phyloP scores from a whole-genome alignment of 2,113 vertebrate species.

The Triplophysa siluroides region DNA sequence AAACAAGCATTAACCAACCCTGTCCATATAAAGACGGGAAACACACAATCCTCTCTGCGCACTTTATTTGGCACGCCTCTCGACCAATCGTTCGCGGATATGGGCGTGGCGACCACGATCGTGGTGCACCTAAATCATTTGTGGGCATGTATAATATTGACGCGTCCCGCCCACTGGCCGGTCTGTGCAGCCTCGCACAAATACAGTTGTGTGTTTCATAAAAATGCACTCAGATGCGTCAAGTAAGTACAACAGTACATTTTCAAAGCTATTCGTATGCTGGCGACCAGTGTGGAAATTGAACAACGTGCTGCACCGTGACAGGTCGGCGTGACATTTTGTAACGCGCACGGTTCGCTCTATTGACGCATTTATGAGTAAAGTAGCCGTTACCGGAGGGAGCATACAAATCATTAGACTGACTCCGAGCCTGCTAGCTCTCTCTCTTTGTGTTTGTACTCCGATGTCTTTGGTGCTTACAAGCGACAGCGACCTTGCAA shows the following conservation, averaged over 20 bases:
- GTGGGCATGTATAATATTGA: slow-evolving; percentile 70
- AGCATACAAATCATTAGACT: slow-evolving; percentile 52
- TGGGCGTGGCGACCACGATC: slow-evolving; percentile 43
- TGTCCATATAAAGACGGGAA: neutral
- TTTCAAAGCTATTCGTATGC: slow-evolving; percentile 46
- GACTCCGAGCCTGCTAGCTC: slow-evolving; percentile 57
- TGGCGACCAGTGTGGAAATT: neutral
- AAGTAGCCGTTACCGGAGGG: slow-evolving; percentile 53
- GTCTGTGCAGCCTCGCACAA: slow-evolving; percentile 79
- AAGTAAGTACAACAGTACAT: slow-evolving; percentile 85
- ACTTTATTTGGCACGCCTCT: slow-evolving; percentile 30
- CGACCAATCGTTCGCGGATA: slow-evolving; percentile 43
- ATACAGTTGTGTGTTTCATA: slow-evolving; percentile 84
- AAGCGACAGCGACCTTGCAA: slow-evolving; percentile 21
- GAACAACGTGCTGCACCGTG: slow-evolving; percentile 27
- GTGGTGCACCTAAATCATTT: slow-evolving; percentile 57
- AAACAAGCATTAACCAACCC: slow-evolving; percentile 60
- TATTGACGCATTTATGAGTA: slow-evolving; percentile 52
- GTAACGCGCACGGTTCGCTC: slow-evolving; percentile 34
- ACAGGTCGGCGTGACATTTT: neutral
- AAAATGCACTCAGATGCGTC: slow-evolving; percentile 99
- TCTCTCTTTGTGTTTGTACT: slow-evolving; percentile 72
- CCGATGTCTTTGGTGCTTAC: slow-evolving; percentile 52
- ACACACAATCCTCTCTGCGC: slow-evolving; percentile 40
- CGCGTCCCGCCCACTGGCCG: slow-evolving; percentile 79